A percentile compares a stretch with the other conserved stretches of the same genome.
Evolutionary conservation across 2,888 invertebrate species (phyloP).

Genomic region (Saturnia pavonia): DNA sequence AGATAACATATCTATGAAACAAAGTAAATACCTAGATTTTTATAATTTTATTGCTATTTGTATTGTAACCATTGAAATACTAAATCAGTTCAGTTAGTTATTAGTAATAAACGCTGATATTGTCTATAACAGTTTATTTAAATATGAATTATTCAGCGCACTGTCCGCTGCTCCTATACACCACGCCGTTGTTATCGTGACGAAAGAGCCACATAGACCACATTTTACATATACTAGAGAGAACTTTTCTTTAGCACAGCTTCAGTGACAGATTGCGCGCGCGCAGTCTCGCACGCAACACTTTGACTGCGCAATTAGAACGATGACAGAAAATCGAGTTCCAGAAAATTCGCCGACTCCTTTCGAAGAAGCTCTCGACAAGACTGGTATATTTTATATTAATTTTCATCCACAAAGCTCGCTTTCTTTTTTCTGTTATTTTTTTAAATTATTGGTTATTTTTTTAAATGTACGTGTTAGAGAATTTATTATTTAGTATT

Average conservation of each 20-base stretch:
- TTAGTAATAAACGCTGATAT: background rate
- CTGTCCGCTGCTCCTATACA: background rate
- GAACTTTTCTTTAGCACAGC: background rate
- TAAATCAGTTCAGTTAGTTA: background rate
- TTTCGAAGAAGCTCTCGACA: constrained; percentile 65
- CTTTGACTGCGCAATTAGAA: background rate
- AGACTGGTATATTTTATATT: constrained; percentile 50
- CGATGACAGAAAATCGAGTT: constrained; percentile 8
- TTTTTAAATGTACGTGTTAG: too few species aligned
- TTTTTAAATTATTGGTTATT: background rate
- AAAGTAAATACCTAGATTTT: too few species aligned
- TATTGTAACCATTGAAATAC: too few species aligned
- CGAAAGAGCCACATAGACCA: background rate
- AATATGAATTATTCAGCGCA: background rate
- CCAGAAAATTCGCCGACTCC: constrained; percentile 37
- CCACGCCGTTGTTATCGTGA: background rate
- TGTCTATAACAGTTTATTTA: background rate
- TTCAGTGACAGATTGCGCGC: background rate
- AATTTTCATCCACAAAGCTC: background rate
- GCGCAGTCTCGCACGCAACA: background rate
- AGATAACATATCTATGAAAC: too few species aligned
- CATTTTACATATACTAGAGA: background rate
- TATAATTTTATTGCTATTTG: too few species aligned
- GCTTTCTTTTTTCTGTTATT: background rate
- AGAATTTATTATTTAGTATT: too few species aligned